Conservation (phyloP, 2,888 invertebrate species). For the Cephus nigrinus region DNA sequence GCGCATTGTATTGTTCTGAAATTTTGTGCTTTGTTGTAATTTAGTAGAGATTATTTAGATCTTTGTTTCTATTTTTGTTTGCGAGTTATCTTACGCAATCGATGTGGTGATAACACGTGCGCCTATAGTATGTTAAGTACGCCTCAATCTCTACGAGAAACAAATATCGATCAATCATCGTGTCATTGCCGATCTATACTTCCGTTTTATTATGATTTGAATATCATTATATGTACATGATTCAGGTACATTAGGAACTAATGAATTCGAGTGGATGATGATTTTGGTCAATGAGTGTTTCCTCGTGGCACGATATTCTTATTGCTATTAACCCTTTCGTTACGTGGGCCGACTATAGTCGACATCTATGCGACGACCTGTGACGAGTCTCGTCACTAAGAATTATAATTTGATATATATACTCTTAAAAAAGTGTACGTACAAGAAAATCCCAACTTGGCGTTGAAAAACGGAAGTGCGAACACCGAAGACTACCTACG, state of each 20-base stretch:
- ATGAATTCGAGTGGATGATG: neutral
- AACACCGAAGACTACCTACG: too few relatives aligned
- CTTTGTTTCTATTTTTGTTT: slow-evolving; percentile 15
- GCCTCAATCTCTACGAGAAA: neutral
- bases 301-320: neutral
- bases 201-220: neutral
- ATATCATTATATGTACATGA: too few relatives aligned
- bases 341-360: too few relatives aligned
- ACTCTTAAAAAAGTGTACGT: too few relatives aligned
- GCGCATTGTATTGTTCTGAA: slow-evolving; percentile 28
- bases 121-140: neutral
- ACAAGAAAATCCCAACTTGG: too few relatives aligned
- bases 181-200: neutral
- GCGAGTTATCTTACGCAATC: neutral
- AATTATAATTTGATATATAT: too few relatives aligned
- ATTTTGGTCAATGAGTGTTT: neutral
- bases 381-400: too few relatives aligned
- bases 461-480: too few relatives aligned
- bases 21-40: slow-evolving; percentile 45
- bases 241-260: neutral
- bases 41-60: slow-evolving; percentile 47
- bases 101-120: neutral
- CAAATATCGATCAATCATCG: neutral
- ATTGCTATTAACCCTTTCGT: neutral
- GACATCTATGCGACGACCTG: too few relatives aligned